Base-by-base conservation (phyloP, 92 coral and sea anemone species). In the Porites evermanni region DNA sequence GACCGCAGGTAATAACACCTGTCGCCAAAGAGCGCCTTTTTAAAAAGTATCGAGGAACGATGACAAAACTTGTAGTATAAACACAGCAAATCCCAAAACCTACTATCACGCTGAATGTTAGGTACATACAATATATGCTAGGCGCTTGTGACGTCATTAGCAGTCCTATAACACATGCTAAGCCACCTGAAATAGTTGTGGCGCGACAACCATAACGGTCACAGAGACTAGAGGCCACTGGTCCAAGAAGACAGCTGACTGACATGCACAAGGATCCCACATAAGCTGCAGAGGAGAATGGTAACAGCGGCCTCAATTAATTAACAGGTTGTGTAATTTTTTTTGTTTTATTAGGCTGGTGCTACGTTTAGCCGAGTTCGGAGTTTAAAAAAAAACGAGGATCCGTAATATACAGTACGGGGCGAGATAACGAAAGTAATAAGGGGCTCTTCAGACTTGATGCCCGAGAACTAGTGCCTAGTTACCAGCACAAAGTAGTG, bases 1-100 rank as follows among this genome's bases (percentile, higher is more conserved):
- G 73, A 0, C 95, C 95, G 10, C 82, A 86, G 7, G 93, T 84
- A 2, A 88, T 87, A 58, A 86, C 78, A 9, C 95, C 95, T 65
- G 77, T 89, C 20, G 95, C 91, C 47, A 86, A 82, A 1, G 95
- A 82, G 44, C 87, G 81, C 20, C 79, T 84, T 24, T 69, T 70
- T 26, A 78, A 59, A 52, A 87, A 92, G 64, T 83, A 87, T 70
- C 75, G 80, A 16, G 89, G 77, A 3, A 92, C 79, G 16, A 85
- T 87, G 47, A 92, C 80, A 59, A 92, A 66, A 20, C 91, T 75
- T 59, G 93, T 51, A n/a, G 80, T 85, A 72, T 89, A 92, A 70
- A 84, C 67, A 61, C 87, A 87, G 79, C 95, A 89, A 18, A 89
- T 86, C 21, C 95, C 95, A 29, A 93, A 80, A 9, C 95, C 95